A percentile compares a stretch with the other conserved stretches of the same genome.
These are phyloP conservation scores for Magallana ariakensis DNA, from an alignment of 1,140 invertebrate species.

Conservation along the genomic window DNA sequence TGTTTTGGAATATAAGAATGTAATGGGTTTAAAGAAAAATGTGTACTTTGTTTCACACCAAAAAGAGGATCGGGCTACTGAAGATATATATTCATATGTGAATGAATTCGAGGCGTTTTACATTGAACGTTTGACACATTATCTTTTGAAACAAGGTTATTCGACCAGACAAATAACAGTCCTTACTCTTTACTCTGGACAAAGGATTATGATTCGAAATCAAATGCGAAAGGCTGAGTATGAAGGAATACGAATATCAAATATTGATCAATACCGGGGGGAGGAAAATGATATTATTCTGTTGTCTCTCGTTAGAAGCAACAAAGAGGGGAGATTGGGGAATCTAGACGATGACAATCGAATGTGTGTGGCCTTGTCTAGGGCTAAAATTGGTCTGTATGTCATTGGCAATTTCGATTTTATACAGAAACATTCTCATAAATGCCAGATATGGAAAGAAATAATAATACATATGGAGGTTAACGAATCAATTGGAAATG, in stretches of 20 bases:
- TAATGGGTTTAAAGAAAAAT: slow-evolving; percentile 76
- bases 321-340: slow-evolving; percentile 84
- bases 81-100: slow-evolving; percentile 71
- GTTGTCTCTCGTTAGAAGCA: slow-evolving; percentile 89
- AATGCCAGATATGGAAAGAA: slow-evolving; percentile 83
- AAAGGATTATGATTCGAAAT: slow-evolving; percentile 71
- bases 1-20: slow-evolving; percentile 70
- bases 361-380: slow-evolving; percentile 90
- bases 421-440: slow-evolving; percentile 83
- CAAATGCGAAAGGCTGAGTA: slow-evolving; percentile 69
- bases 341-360: slow-evolving; percentile 89
- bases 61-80: slow-evolving; percentile 66
- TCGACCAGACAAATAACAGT: slow-evolving; percentile 76
- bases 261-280: slow-evolving; percentile 88
- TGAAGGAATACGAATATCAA: slow-evolving; percentile 81
- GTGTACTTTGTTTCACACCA: slow-evolving; percentile 79
- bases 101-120: slow-evolving; percentile 76
- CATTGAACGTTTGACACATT: slow-evolving; percentile 70
- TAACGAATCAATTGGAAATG: slow-evolving; percentile 38
- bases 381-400: slow-evolving; percentile 87
- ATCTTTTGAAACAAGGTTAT: slow-evolving; percentile 79
- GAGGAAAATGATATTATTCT: slow-evolving; percentile 92
- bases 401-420: slow-evolving; percentile 85
- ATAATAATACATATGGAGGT: slow-evolving; percentile 6
- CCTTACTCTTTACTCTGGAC: slow-evolving; percentile 78